phyloP scores from a whole-genome alignment of 2,113 vertebrate genomes.

The Elgaria multicarinata region DNA sequence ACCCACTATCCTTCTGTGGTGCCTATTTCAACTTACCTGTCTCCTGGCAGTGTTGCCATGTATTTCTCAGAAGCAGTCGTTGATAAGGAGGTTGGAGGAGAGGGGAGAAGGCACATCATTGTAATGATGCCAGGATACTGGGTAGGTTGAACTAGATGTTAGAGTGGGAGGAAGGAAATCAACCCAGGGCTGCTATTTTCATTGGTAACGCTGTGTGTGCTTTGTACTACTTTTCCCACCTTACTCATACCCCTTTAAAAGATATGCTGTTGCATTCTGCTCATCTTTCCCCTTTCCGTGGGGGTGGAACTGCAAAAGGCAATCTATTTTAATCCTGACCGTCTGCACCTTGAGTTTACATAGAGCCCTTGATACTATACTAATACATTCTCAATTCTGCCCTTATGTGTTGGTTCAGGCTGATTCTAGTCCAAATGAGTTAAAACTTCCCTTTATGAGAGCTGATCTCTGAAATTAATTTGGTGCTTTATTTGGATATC shows the following conservation, averaged over 20 bases:
- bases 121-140: background rate
- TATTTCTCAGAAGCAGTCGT: background rate
- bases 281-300: background rate
- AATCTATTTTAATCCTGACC: no score
- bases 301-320: background rate
- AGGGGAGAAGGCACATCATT: background rate
- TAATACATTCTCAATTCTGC: background rate
- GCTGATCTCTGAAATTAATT: background rate
- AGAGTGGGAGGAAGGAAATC: background rate
- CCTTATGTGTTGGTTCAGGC: background rate
- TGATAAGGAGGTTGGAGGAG: no score
- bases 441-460: background rate
- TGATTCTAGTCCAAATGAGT: background rate
- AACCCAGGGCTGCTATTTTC: background rate
- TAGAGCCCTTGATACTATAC: background rate
- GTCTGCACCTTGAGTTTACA: background rate
- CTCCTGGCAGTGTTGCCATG: background rate
- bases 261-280: background rate
- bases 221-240: background rate
- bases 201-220: background rate
- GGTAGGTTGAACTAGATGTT: background rate
- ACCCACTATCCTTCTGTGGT: background rate
- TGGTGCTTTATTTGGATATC: background rate
- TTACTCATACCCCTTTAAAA: background rate
- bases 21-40: background rate